Evolutionary conservation across 2,797 vertebrate genomes (phyloP), one percentile per base, ranked within the genome.

Genomic region (Phataginus tricuspis): DNA sequence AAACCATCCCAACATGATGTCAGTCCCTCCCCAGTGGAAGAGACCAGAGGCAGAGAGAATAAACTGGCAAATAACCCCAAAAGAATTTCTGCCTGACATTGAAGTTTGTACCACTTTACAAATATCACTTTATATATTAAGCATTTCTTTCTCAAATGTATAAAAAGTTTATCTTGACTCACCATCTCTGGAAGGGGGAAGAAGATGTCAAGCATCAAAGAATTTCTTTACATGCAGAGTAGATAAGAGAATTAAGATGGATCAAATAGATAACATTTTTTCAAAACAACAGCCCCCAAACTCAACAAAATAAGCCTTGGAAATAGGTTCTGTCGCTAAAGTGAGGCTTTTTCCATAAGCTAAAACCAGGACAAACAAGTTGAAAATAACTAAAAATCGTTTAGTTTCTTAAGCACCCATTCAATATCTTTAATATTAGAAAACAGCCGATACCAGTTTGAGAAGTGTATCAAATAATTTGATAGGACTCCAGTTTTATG

Each of bases 351-450:
- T 53, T 12, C 25, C 59, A 42, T 66, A 66, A 85, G 12, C 37
- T 66, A 75, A 95, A 92, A 75, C 71, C 37, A 90, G 25, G 42
- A 91, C n/a, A 49, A 55, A 31, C 31, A 31, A 37, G 55, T 27
- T 66, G 42, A 96, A 96, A 80, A 91, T 87, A 82, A 39, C 23
- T 25, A 89, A 90, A 31, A 91, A 82, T 55, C 82, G 23, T 39
- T 74, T 91, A 57, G 75, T 87, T 92, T 82, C 71, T 95, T 90
- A n/a, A 78, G 27, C 94, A 95, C 25, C 57, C 16, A 59, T 45
- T 71, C 75, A 53, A 15, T 68, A 29, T 74, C 87, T 91, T 93
- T 75, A 91, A 68, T 87, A 96, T 59, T 94, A 77, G 88, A 95
- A 97, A 79, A 57, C 72, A 92, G 59, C 72, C 55, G 45, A 85